These are phyloP conservation scores for Anorthoa munda DNA, from an alignment of 2,888 invertebrate species.

Conservation along the genomic window DNA sequence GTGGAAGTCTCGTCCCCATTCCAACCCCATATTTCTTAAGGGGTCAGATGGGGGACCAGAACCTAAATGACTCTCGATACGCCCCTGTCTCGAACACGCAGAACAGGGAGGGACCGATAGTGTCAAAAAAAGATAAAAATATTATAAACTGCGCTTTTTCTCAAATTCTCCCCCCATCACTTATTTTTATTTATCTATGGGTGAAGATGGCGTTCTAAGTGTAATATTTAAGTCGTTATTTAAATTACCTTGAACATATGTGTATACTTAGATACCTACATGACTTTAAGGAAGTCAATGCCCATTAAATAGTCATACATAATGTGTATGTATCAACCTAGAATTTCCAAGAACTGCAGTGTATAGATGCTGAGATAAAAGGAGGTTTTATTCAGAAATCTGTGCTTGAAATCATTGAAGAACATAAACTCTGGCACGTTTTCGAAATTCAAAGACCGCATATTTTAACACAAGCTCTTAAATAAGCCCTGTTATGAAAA, in stretches of 20 bases:
- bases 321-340: slow-evolving; percentile 9
- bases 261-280: slow-evolving; percentile 11
- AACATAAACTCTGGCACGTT: slow-evolving; percentile 47
- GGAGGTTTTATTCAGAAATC: slow-evolving; percentile 27
- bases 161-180: slow-evolving; percentile 67
- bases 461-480: slow-evolving; percentile 46
- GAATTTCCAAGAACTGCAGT: slow-evolving; percentile 23
- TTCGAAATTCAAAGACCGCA: slow-evolving; percentile 33
- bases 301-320: slow-evolving; percentile 5
- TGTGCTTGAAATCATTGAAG: slow-evolving; percentile 38
- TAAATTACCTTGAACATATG: slow-evolving; percentile 20
- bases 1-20: slow-evolving; percentile 63
- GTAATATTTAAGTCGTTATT: slow-evolving; percentile 50
- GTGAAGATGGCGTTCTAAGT: slow-evolving; percentile 63
- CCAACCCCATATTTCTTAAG: slow-evolving; percentile 83
- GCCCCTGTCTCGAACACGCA: slow-evolving; percentile 87
- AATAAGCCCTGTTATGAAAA: slow-evolving; percentile 57
- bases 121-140: slow-evolving; percentile 91
- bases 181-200: slow-evolving; percentile 73
- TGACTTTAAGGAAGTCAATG: slow-evolving; percentile 27
- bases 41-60: slow-evolving; percentile 80
- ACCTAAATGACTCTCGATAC: slow-evolving; percentile 86
- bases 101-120: slow-evolving; percentile 87
- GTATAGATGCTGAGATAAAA: slow-evolving; percentile 32
- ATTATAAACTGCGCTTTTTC: slow-evolving; percentile 88